These are phyloP conservation scores for Zaprionus lineosus DNA, from an alignment of 2,888 invertebrate genomes.

Conservation along the genomic window DNA sequence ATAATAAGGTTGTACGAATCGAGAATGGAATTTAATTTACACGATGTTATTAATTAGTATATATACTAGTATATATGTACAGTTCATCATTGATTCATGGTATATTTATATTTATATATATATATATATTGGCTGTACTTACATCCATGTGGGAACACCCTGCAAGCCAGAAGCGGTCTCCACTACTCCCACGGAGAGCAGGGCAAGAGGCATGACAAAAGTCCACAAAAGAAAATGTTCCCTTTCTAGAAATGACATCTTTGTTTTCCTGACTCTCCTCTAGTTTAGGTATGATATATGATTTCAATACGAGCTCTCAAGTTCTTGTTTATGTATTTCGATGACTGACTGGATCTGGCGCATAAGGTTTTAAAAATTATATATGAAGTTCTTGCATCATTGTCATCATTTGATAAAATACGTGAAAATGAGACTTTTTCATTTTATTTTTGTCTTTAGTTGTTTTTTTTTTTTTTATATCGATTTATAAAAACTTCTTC, in stretches of 20 bases:
- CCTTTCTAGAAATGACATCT: conserved; percentile 81
- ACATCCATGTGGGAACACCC: conserved; percentile 83
- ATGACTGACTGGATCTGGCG: conserved; percentile 7
- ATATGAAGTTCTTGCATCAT: conserved; percentile 17
- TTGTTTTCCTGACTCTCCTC: too few relatives aligned
- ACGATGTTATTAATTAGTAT: too few relatives aligned
- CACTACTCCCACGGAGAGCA: conserved; percentile 72
- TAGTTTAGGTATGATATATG: conserved; percentile 15
- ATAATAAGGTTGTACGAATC: too few relatives aligned
- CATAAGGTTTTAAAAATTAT: conserved; percentile 14
- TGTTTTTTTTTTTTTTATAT: conserved; percentile 7
- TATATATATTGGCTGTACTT: conserved; percentile 59
- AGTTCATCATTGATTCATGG: not conserved
- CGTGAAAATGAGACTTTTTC: conserved; percentile 14
- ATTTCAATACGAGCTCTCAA: conserved; percentile 11
- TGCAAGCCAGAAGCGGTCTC: conserved; percentile 78
- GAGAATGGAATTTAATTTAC: too few relatives aligned
- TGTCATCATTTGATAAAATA: conserved; percentile 18
- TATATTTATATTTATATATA: not conserved
- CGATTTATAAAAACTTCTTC: too few relatives aligned
- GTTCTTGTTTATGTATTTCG: conserved; percentile 8
- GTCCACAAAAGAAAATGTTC: conserved; percentile 81
- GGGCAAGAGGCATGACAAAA: conserved; percentile 70
- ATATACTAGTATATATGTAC: too few relatives aligned
- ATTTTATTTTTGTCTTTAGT: conserved; percentile 18